These are phyloP conservation scores for Ramphastos sulfuratus DNA, from an alignment of 2,113 vertebrate genomes.

Conservation along the genomic window DNA sequence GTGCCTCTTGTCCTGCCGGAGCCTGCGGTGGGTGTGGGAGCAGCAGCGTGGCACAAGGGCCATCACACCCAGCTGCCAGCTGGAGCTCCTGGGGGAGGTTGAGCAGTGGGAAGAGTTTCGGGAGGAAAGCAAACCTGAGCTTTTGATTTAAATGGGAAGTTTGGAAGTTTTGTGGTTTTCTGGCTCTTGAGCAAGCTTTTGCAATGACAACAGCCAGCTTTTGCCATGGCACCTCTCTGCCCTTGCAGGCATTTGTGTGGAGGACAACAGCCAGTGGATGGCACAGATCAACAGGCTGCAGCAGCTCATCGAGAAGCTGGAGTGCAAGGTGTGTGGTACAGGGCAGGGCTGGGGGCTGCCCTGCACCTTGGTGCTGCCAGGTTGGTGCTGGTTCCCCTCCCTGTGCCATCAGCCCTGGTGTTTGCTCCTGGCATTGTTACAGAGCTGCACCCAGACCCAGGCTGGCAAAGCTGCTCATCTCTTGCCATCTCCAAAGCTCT, in stretches of 20 bases:
- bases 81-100: neutral
- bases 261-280: slow-evolving; percentile 87
- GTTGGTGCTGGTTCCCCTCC: neutral
- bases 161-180: neutral
- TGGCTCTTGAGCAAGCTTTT: neutral
- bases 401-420: rapidly evolving
- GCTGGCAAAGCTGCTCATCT: neutral
- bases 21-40: neutral
- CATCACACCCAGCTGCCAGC: neutral
- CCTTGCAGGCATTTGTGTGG: slow-evolving; percentile 76
- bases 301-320: slow-evolving; percentile 92
- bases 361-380: neutral
- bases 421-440: rapidly evolving
- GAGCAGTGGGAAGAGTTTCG: neutral
- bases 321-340: slow-evolving; percentile 84
- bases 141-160: neutral
- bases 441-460: neutral
- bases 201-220: neutral
- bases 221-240: neutral
- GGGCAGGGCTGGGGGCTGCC: neutral
- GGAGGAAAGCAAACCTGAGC: neutral
- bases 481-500: neutral
- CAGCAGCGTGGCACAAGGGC: neutral
- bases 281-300: slow-evolving; percentile 92
- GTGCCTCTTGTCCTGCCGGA: neutral